Percentiles rank a stretch among this genome's conserved stretches.
phyloP scores from a whole-genome alignment of 2,113 vertebrate species.

The Taxidea taxus region DNA sequence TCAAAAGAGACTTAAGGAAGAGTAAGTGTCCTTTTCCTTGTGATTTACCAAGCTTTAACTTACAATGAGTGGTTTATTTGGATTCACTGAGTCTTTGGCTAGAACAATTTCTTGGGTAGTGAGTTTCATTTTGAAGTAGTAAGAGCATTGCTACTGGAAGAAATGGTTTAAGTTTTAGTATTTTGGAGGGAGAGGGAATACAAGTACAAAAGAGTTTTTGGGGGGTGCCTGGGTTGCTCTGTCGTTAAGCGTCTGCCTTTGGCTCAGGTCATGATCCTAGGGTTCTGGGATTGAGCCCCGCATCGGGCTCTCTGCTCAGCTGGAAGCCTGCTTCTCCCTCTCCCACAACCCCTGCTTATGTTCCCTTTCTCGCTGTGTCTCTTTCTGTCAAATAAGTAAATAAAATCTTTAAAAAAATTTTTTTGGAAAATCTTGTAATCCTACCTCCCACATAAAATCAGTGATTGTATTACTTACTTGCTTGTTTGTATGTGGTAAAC shows the following conservation, averaged over 20 bases:
- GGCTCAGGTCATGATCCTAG: too few species aligned
- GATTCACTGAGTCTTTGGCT: not conserved
- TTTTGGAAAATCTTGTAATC: not conserved
- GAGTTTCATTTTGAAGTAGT: not conserved
- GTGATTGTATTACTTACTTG: not conserved
- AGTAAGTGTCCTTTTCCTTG: slow-evolving; percentile 84
- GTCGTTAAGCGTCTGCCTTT: too few species aligned
- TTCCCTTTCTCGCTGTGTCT: too few species aligned
- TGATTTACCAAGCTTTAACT: not conserved
- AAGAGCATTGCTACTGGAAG: not conserved
- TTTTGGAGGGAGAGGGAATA: not conserved
- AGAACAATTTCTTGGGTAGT: not conserved
- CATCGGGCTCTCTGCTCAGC: too few species aligned
- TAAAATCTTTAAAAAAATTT: too few species aligned
- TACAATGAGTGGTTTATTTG: not conserved
- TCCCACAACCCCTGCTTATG: too few species aligned
- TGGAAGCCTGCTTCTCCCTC: too few species aligned
- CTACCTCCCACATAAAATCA: not conserved
- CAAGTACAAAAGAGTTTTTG: not conserved
- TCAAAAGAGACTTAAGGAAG: slow-evolving; percentile 89
- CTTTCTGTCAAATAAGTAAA: too few species aligned
- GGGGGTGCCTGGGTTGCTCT: too few species aligned
- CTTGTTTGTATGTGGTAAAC: not conserved
- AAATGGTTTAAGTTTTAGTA: not conserved
- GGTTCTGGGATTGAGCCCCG: too few species aligned